phyloP scores from a whole-genome alignment of 2,797 vertebrate genomes.

The Momotus momota region DNA sequence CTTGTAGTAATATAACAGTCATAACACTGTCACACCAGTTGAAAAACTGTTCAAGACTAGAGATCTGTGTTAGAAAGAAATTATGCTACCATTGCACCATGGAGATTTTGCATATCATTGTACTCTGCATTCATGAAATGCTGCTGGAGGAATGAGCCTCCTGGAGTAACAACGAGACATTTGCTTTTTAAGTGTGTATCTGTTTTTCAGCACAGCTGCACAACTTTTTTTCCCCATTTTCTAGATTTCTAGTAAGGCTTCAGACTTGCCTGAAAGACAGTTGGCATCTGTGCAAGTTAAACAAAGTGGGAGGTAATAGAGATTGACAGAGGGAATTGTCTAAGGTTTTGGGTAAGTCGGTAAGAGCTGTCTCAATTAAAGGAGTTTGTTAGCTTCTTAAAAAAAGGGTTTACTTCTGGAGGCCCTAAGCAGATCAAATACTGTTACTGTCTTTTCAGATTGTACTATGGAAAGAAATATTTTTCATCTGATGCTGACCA shows the following conservation, averaged over 20 bases:
- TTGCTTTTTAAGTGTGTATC: neutral
- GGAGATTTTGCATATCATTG: neutral
- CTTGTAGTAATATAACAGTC: neutral
- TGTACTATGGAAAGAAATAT: neutral
- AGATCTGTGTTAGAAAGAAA: neutral
- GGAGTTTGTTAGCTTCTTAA: neutral
- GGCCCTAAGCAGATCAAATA: neutral
- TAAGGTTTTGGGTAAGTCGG: conserved; percentile 17
- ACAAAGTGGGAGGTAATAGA: conserved; percentile 9
- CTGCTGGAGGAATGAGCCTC: neutral
- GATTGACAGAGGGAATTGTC: conserved; percentile 10
- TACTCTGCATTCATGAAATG: neutral
- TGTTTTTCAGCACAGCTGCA: neutral
- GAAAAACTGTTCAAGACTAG: neutral
- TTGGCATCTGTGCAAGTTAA: neutral
- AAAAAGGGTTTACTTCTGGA: neutral
- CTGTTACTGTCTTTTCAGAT: neutral
- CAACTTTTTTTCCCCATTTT: neutral
- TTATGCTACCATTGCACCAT: neutral
- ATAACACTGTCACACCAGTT: neutral
- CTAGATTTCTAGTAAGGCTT: neutral
- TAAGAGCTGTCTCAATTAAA: neutral
- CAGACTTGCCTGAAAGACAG: neutral
- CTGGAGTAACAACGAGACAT: neutral
- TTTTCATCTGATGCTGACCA: neutral